Percentiles rank a stretch among this genome's conserved stretches.
Conservation (phyloP, 1,140 invertebrate species). For the Aphelenchoides fujianensis region DNA sequence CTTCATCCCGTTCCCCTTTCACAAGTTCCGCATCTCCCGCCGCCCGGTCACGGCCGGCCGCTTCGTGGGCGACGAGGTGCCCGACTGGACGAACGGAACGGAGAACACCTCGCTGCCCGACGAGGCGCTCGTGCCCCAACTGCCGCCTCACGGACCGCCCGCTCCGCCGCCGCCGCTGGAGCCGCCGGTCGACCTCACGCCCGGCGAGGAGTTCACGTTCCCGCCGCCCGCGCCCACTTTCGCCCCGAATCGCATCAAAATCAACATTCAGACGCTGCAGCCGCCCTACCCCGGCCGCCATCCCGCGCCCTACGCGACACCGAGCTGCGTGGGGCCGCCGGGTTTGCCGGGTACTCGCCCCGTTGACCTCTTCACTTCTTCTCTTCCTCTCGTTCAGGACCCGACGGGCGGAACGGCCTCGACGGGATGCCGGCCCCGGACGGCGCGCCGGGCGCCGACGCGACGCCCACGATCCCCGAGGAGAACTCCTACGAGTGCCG, state of each 20-base stretch:
- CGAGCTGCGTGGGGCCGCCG: not conserved
- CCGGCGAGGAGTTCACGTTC: not conserved
- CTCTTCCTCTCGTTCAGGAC: not conserved
- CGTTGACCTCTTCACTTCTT: not conserved
- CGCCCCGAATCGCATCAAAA: not conserved
- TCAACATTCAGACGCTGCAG: not conserved
- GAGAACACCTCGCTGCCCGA: not conserved
- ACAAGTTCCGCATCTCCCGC: constrained; percentile 1
- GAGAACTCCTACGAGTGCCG: not conserved
- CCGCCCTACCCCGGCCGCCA: not conserved
- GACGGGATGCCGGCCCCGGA: not conserved
- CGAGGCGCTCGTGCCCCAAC: not conserved
- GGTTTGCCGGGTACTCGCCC: not conserved
- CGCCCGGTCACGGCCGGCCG: not conserved
- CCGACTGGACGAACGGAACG: not conserved
- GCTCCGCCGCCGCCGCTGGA: not conserved
- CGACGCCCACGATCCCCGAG: not conserved
- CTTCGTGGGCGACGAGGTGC: not conserved
- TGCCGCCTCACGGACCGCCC: not conserved
- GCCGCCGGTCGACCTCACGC: not conserved
- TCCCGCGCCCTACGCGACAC: not conserved
- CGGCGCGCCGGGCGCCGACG: not conserved
- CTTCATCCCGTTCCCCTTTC: constrained; percentile 10
- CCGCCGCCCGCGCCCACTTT: not conserved
- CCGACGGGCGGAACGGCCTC: not conserved